Conservation (phyloP, 2,113 vertebrate genomes). For the Podarcis raffonei region DNA sequence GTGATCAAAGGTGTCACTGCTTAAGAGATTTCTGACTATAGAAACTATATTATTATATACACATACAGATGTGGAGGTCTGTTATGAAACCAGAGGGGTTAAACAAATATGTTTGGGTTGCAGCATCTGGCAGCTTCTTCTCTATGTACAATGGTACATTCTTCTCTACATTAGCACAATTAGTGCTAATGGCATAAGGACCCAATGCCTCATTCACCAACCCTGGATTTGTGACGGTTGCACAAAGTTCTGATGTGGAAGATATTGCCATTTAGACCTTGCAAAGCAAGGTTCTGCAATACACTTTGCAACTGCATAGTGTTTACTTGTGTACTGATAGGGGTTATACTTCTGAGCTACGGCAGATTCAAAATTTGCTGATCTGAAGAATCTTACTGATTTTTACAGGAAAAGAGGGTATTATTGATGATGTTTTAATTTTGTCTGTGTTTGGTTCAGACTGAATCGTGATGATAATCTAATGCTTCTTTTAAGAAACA, state of each 20-base stretch:
- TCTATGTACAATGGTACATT: too few relatives aligned
- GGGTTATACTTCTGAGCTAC: background rate
- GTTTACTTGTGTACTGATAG: constrained; percentile 11
- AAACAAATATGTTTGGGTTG: constrained; percentile 27
- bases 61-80: background rate
- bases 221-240: constrained; percentile 5
- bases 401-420: background rate
- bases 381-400: background rate
- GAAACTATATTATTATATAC: background rate
- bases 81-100: background rate
- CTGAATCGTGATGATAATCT: background rate
- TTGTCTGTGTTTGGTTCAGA: constrained; percentile 10
- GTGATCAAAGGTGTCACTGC: background rate
- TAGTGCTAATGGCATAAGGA: background rate
- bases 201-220: too few relatives aligned
- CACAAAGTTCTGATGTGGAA: constrained; percentile 23
- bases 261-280: constrained; percentile 2
- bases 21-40: constrained; percentile 17
- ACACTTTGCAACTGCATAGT: background rate
- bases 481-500: background rate
- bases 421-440: background rate
- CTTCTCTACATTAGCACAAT: background rate
- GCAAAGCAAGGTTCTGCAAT: background rate
- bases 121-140: constrained; percentile 18
- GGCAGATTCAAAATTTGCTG: background rate